Percentiles rank a stretch among this genome's conserved stretches.
Evolutionary conservation across 2,888 invertebrate species (phyloP).

Genomic region (Tribolium freemani): DNA sequence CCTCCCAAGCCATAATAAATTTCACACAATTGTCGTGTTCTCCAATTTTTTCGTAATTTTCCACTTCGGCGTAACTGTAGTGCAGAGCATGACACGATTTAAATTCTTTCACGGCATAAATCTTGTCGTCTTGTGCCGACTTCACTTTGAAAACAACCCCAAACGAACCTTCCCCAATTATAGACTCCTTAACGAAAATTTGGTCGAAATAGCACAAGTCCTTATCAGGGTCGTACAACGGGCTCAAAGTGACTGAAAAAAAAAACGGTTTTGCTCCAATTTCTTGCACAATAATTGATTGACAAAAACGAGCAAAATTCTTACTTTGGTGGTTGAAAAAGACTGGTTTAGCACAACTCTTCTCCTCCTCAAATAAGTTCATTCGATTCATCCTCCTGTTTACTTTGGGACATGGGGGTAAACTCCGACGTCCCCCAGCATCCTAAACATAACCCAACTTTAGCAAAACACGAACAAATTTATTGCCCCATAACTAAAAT

Average conservation of each 20-base stretch:
- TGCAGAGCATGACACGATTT: slow-evolving; percentile 73
- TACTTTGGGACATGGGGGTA: slow-evolving; percentile 53
- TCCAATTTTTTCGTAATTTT: slow-evolving; percentile 78
- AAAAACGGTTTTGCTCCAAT: background rate
- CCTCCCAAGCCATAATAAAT: slow-evolving; percentile 82
- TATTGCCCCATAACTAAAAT: background rate
- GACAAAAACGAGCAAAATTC: slow-evolving; percentile 1
- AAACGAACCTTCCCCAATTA: slow-evolving; percentile 82
- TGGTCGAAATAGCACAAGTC: slow-evolving; percentile 75
- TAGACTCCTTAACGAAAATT: slow-evolving; percentile 74
- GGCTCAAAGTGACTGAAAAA: slow-evolving; percentile 59
- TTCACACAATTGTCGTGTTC: slow-evolving; percentile 77
- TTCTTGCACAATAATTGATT: too few relatives aligned
- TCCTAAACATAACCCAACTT: slow-evolving; percentile 42
- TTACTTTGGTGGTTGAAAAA: slow-evolving; percentile 52
- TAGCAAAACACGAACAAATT: slow-evolving; percentile 23
- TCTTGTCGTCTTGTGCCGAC: slow-evolving; percentile 75
- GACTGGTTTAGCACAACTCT: slow-evolving; percentile 44
- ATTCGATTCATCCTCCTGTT: slow-evolving; percentile 47
- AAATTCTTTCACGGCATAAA: slow-evolving; percentile 81
- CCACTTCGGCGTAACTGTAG: slow-evolving; percentile 75
- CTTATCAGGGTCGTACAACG: slow-evolving; percentile 64
- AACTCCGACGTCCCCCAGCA: slow-evolving; percentile 28
- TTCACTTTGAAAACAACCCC: slow-evolving; percentile 80
- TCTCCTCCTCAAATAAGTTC: slow-evolving; percentile 39